phyloP scores from a whole-genome alignment of 2,888 invertebrate species.

The Crioceris asparagi region DNA sequence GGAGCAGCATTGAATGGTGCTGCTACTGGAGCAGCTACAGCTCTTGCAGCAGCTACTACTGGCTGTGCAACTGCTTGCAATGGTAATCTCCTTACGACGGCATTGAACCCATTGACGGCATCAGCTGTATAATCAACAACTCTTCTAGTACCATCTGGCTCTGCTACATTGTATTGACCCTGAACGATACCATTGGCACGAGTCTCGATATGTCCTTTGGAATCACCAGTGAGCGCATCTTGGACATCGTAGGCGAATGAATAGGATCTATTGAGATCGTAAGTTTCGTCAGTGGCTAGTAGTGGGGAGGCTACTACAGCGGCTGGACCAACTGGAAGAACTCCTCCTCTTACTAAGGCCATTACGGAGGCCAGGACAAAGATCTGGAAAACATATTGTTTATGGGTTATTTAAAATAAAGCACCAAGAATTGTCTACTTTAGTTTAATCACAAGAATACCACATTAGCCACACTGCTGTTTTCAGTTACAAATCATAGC shows the following conservation, averaged over 20 bases:
- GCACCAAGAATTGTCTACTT: too few relatives aligned
- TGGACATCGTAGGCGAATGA: constrained; percentile 59
- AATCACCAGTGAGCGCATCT: constrained; percentile 53
- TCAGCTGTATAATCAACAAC: constrained; percentile 36
- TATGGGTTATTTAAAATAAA: too few relatives aligned
- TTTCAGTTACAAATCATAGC: too few relatives aligned
- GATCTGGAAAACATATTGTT: constrained; percentile 16
- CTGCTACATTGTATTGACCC: constrained; percentile 48
- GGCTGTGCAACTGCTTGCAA: constrained; percentile 32
- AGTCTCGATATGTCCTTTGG: constrained; percentile 42
- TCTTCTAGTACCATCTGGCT: constrained; percentile 54
- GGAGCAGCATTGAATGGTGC: not conserved
- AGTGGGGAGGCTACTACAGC: constrained; percentile 32
- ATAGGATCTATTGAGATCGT: constrained; percentile 55
- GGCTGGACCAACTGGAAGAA: constrained; percentile 30
- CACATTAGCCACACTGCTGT: too few relatives aligned
- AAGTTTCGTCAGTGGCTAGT: constrained; percentile 37
- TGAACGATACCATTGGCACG: constrained; percentile 55
- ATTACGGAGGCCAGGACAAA: constrained; percentile 23
- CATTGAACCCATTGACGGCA: constrained; percentile 44
- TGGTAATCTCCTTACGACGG: constrained; percentile 43
- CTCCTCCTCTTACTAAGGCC: constrained; percentile 28
- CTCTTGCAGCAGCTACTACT: constrained; percentile 1
- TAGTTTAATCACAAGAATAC: too few relatives aligned
- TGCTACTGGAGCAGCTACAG: not conserved